Evolutionary conservation across 2,797 vertebrate species (phyloP).

Genomic region (Cynodonichthys magdalenae): DNA sequence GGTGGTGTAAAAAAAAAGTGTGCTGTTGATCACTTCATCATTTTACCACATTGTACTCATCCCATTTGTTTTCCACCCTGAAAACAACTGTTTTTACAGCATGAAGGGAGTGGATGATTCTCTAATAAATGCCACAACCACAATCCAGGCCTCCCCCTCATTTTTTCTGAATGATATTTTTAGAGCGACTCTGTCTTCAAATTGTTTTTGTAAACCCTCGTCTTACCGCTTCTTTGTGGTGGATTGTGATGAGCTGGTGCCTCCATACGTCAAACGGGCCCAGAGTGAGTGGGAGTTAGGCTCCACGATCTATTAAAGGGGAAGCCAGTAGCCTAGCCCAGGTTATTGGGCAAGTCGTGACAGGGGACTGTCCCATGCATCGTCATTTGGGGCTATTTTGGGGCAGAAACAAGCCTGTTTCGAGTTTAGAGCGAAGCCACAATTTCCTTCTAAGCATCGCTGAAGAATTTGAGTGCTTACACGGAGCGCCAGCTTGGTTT

Average conservation of each 20-base stretch:
- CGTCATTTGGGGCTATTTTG: conserved; percentile 78
- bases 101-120: conserved; percentile 64
- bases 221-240: conserved; percentile 77
- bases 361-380: conserved; percentile 60
- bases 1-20: conserved; percentile 20
- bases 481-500: conserved; percentile 25
- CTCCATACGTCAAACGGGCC: conserved; percentile 69
- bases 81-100: conserved; percentile 61
- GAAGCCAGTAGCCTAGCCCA: conserved; percentile 65
- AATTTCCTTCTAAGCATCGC: conserved; percentile 77
- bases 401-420: conserved; percentile 70
- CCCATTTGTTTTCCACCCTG: conserved; percentile 66
- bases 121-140: conserved; percentile 75
- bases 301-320: conserved; percentile 76
- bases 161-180: conserved; percentile 69
- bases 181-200: conserved; percentile 59
- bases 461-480: conserved; percentile 73
- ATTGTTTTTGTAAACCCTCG: conserved; percentile 75
- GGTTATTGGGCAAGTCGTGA: conserved; percentile 65
- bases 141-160: conserved; percentile 64
- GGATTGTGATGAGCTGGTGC: conserved; percentile 69
- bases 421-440: conserved; percentile 74
- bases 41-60: conserved; percentile 59
- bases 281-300: conserved; percentile 76
- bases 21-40: conserved; percentile 44